These are phyloP conservation scores for Andricus curvator DNA, from an alignment of 2,888 invertebrate species.

Conservation along the genomic window DNA sequence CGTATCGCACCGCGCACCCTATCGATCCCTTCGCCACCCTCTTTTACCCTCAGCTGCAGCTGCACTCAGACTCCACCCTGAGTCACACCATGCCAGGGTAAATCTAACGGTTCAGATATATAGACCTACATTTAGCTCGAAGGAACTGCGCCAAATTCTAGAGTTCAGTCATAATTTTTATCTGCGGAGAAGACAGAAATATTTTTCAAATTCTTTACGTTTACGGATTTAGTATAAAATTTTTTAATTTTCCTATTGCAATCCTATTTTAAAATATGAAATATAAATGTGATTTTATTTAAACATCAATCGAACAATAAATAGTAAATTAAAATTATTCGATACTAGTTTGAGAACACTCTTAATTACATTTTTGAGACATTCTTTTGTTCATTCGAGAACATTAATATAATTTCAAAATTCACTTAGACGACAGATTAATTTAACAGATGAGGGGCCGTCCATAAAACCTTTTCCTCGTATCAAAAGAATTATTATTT, in stretches of 20 bases:
- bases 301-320: no score
- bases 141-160: constrained; percentile 29
- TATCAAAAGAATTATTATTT: no score
- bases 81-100: constrained; percentile 38
- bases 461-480: no score
- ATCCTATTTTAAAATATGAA: no score
- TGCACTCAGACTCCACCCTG: constrained; percentile 29
- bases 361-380: no score
- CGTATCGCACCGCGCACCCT: constrained; percentile 30
- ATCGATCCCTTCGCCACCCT: constrained; percentile 26
- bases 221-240: not conserved
- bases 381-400: no score
- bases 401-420: no score
- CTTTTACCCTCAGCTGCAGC: constrained; percentile 28
- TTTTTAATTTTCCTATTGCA: not conserved
- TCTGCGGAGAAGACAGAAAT: not conserved
- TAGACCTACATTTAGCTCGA: constrained; percentile 29
- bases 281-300: no score
- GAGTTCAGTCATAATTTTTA: not conserved
- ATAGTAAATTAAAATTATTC: no score
- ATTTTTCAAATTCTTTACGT: not conserved
- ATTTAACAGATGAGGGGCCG: no score
- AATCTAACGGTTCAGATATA: constrained; percentile 32
- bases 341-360: no score
- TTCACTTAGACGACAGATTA: no score